phyloP scores from a whole-genome alignment of 2,113 vertebrate species.

The Oncorhynchus clarkii region DNA sequence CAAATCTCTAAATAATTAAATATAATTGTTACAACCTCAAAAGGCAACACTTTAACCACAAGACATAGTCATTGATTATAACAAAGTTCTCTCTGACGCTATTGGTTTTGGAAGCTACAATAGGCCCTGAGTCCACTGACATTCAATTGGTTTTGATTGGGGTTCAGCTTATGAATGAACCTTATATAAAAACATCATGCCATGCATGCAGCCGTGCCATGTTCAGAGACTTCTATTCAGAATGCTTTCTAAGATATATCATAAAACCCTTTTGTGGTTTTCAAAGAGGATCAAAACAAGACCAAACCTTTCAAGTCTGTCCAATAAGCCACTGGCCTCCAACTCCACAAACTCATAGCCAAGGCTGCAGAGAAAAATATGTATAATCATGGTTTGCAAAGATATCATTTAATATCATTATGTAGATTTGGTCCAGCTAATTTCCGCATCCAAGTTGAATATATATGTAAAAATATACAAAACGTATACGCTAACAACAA shows the following conservation, averaged over 20 bases:
- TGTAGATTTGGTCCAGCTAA: conserved; percentile 55
- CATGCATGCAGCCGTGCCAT: conserved; percentile 25
- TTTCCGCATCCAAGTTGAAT: conserved; percentile 6
- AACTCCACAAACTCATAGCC: conserved; percentile 51
- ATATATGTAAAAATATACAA: conserved; percentile 21
- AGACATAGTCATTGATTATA: too few species aligned
- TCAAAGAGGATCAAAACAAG: conserved; percentile 51
- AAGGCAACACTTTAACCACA: too few species aligned
- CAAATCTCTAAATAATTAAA: too few species aligned
- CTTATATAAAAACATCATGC: not conserved
- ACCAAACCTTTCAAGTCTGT: conserved; percentile 53
- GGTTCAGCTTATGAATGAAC: not conserved
- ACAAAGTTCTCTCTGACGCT: too few species aligned
- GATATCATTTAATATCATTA: conserved; percentile 62
- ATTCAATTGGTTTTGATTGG: not conserved
- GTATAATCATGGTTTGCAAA: conserved; percentile 61
- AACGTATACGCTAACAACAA: too few species aligned
- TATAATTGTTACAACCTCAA: too few species aligned
- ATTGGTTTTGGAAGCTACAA: too few species aligned
- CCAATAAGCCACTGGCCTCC: conserved; percentile 38
- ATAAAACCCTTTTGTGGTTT: conserved; percentile 49
- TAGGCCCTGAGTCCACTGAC: too few species aligned
- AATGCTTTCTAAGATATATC: conserved; percentile 40
- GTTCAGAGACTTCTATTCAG: conserved; percentile 17
- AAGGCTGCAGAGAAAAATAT: conserved; percentile 56